Conservation (phyloP, 1,140 invertebrate species). For the Melitaea cinxia region DNA sequence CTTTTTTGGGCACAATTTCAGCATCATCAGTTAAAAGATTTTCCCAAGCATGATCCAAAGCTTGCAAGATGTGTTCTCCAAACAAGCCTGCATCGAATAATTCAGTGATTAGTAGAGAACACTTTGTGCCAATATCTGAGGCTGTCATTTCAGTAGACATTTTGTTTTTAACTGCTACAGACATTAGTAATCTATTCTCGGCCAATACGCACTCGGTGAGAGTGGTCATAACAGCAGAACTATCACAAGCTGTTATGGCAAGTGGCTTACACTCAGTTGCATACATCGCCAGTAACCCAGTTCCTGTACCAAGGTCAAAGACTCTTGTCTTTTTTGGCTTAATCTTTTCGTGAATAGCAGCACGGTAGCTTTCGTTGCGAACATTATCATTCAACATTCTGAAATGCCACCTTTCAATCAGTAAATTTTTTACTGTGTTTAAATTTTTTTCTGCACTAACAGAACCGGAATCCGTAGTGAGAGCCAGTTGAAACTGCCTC, state of each 20-base stretch:
- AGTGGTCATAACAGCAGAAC: conserved; percentile 83
- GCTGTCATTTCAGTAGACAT: conserved; percentile 72
- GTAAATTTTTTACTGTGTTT: conserved; percentile 70
- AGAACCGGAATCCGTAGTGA: conserved; percentile 51
- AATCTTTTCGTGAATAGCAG: conserved; percentile 84
- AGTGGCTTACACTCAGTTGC: conserved; percentile 82
- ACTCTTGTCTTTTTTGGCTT: conserved; percentile 79
- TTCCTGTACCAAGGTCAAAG: conserved; percentile 89
- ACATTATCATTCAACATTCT: conserved; percentile 89
- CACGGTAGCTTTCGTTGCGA: conserved; percentile 85
- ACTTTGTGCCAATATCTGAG: conserved; percentile 82
- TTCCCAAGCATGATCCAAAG: conserved; percentile 86
- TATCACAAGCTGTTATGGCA: conserved; percentile 86
- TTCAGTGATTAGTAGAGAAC: conserved; percentile 87
- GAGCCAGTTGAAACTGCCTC: conserved; percentile 63
- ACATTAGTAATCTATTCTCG: conserved; percentile 44
- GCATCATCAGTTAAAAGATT: conserved; percentile 79
- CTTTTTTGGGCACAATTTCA: conserved; percentile 84
- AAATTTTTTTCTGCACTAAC: conserved; percentile 71
- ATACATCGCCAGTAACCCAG: conserved; percentile 86
- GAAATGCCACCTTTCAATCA: conserved; percentile 90
- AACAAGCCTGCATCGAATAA: conserved; percentile 90
- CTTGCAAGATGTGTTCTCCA: conserved; percentile 87
- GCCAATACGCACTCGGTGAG: conserved; percentile 63
- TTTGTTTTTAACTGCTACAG: conserved; percentile 55